Evolutionary conservation across 2,113 vertebrate species (phyloP).

Genomic region (Progne subis): DNA sequence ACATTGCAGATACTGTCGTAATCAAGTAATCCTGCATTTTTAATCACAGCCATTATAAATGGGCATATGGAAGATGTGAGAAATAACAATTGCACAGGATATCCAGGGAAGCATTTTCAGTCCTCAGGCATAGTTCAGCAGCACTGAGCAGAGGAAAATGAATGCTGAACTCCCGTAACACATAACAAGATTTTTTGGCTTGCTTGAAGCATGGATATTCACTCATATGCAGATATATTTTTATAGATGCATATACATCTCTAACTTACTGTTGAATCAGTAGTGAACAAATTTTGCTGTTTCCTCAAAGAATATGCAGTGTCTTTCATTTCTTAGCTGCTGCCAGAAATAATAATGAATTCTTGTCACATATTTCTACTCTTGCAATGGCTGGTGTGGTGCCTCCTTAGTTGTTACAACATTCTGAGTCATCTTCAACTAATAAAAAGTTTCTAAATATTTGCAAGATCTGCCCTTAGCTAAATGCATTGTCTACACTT

Average conservation of each 20-base stretch:
- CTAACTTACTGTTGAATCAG: neutral
- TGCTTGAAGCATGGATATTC: conserved; percentile 21
- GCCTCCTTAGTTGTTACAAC: neutral
- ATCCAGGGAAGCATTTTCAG: conserved; percentile 35
- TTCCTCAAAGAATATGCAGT: neutral
- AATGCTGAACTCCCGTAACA: conserved; percentile 15
- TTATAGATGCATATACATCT: neutral
- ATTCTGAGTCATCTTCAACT: neutral
- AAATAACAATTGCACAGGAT: conserved; percentile 20
- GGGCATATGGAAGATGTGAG: conserved; percentile 38
- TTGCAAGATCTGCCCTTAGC: neutral
- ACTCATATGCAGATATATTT: neutral
- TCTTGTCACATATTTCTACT: neutral
- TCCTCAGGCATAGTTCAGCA: neutral
- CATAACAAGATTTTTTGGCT: neutral
- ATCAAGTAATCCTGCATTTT: conserved; percentile 13
- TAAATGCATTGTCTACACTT: neutral
- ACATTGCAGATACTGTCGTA: neutral
- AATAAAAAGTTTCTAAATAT: neutral
- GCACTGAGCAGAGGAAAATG: neutral
- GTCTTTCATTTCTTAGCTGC: neutral
- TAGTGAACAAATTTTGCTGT: neutral
- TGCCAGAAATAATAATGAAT: neutral
- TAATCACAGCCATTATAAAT: conserved; percentile 18
- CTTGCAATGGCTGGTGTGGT: neutral